Evolutionary conservation across 2,113 vertebrate species (phyloP), one percentile per base, ranked within the genome.

Genomic region (Cyphomyrus plagiostoma): DNA sequence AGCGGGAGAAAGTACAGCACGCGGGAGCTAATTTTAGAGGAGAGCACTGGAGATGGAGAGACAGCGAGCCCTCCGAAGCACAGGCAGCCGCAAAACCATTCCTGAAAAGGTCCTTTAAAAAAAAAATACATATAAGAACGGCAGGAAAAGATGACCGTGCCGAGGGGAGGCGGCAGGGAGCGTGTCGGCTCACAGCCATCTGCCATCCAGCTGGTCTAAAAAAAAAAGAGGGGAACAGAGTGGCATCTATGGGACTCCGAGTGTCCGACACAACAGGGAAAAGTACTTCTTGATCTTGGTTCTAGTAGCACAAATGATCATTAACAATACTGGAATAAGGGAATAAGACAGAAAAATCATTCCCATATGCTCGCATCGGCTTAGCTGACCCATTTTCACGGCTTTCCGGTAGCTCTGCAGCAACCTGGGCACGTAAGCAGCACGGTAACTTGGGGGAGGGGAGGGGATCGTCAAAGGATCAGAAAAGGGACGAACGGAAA

Each of bases 241-340:
- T 92, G 19, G 89, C 45, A 26, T 17, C 4, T 13, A 19, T 84
- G 35, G 94, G 90, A 92, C 93, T 83, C 53, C 88, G 93, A 91
- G 92, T 94, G 92, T 94, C 94, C 93, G 93, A 94, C 82, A 93
- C 93, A 95, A 94, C 92, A 91, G 93, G 94, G 93, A 93, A 94
- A 95, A 94, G 92, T 80, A 89, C 88, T 45, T 87, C 62, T 74
- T 74, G 30, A 90, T 66, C 62, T 45, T 91, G 92, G 92, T 94
- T 95, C 94, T 94, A 94, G 93, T 92, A 95, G 94, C 94, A 93
- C 92, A 94, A 95, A 95, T 93, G 95, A 95, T 95, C 93, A 93
- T 92, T 91, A 92, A 93, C 94, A 94, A 95, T 93, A 94, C 93
- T 92, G 91, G 91, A 94, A 93, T 95, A 95, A 95, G 93, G 92